Evolutionary conservation across 2,888 invertebrate species (phyloP).

Genomic region (Gortyna flavago): DNA sequence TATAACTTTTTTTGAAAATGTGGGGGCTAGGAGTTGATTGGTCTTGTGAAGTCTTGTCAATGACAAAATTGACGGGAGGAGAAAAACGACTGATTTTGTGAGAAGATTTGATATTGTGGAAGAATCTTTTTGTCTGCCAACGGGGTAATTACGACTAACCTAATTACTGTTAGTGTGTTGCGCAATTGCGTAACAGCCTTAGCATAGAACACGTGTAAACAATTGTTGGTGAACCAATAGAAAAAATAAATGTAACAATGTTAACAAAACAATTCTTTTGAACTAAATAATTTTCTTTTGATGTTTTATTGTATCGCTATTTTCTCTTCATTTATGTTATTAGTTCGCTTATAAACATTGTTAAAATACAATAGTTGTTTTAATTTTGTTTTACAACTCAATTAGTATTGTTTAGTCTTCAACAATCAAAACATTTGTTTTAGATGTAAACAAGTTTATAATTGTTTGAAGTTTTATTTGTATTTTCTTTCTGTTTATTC

Average conservation of each 20-base stretch:
- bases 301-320: not conserved
- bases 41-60: constrained; percentile 27
- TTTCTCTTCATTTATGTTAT: not conserved
- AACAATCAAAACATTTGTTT: constrained; percentile 16
- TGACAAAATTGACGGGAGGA: constrained; percentile 1
- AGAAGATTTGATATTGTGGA: constrained; percentile 11
- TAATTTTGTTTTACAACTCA: constrained; percentile 17
- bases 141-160: not conserved
- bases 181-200: too few species aligned
- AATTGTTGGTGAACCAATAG: too few species aligned
- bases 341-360: not conserved
- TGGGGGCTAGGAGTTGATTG: constrained; percentile 32
- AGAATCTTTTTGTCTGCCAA: not conserved
- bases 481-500: not conserved
- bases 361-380: not conserved
- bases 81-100: not conserved
- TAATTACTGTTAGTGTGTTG: too few species aligned
- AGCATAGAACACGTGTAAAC: too few species aligned
- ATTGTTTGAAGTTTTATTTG: not conserved
- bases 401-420: not conserved
- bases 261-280: not conserved
- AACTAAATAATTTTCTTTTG: not conserved
- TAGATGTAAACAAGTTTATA: constrained; percentile 19
- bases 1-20: constrained; percentile 47
- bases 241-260: not conserved